These are phyloP conservation scores for Gastrophysa polygoni DNA, from an alignment of 2,888 invertebrate species.

Conservation along the genomic window DNA sequence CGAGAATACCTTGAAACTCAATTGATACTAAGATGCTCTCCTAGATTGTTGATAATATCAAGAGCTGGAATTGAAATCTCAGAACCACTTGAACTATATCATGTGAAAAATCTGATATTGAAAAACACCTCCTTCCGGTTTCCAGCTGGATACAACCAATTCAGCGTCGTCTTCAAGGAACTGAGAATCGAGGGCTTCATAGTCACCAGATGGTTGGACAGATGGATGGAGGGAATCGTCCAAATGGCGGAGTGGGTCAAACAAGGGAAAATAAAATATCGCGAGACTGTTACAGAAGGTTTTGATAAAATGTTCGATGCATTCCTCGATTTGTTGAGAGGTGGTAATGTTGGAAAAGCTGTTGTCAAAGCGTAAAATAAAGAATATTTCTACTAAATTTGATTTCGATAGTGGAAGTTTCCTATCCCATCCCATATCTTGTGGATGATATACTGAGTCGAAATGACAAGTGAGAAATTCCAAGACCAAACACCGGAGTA, in stretches of 20 bases:
- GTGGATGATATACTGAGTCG: no score
- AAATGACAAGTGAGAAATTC: no score
- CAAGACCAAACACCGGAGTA: no score
- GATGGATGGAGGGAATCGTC: conserved; percentile 68
- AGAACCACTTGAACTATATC: no score
- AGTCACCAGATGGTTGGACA: conserved; percentile 49
- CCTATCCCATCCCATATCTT: no score
- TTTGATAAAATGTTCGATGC: conserved; percentile 62
- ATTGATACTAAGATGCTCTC: no score
- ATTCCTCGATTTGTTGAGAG: conserved; percentile 44
- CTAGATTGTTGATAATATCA: no score
- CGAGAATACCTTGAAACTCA: no score
- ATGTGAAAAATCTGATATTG: no score
- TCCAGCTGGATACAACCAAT: conserved; percentile 32
- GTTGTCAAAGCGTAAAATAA: conserved; percentile 40
- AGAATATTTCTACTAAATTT: not conserved
- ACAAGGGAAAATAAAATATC: conserved; percentile 72
- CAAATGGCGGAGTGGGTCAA: conserved; percentile 69
- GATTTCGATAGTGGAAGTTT: no score
- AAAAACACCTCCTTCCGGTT: not conserved
- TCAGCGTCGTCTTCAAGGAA: conserved; percentile 34
- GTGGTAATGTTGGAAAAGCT: conserved; percentile 46
- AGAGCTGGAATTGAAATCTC: no score
- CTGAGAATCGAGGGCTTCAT: conserved; percentile 45
- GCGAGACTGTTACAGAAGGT: conserved; percentile 68